Conservation (phyloP, 53 echinoderm and acorn worm species). For the Patiria pectinifera region DNA sequence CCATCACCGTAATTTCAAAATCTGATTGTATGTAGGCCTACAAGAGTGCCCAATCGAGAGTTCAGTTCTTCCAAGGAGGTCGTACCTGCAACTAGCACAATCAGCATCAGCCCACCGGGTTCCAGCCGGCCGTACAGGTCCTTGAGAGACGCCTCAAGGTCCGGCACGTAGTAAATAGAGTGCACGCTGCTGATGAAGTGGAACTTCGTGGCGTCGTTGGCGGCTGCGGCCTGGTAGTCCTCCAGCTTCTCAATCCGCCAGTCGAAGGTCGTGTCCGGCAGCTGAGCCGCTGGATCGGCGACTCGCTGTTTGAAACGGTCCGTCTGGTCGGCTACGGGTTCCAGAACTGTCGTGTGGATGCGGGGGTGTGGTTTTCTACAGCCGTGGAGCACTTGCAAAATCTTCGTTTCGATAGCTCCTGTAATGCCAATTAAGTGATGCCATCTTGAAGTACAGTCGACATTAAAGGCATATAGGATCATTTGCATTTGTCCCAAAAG, state of each 20-base stretch:
- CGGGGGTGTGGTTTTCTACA: not conserved
- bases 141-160: conserved; percentile 25
- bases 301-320: conserved; percentile 31
- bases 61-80: not conserved
- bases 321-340: conserved; percentile 37
- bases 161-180: conserved; percentile 58
- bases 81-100: conserved; percentile 49
- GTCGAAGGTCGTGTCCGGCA: conserved; percentile 8
- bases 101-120: conserved; percentile 57
- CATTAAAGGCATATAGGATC: too few relatives aligned
- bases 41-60: too few relatives aligned
- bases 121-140: conserved; percentile 52
- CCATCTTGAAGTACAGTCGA: too few relatives aligned
- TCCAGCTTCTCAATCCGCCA: conserved; percentile 49
- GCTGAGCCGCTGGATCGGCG: not conserved
- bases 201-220: conserved; percentile 28
- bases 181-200: conserved; percentile 46
- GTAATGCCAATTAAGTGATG: not conserved
- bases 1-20: too few relatives aligned
- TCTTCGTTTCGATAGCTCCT: not conserved
- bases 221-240: conserved; percentile 7
- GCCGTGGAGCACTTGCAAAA: conserved; percentile 2
- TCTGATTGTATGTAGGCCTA: too few relatives aligned
- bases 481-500: too few relatives aligned
- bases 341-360: conserved; percentile 29